Percentiles rank a stretch among this genome's conserved stretches.
phyloP scores from a whole-genome alignment of 1,140 invertebrate genomes.

The Brachionus plicatilis region DNA sequence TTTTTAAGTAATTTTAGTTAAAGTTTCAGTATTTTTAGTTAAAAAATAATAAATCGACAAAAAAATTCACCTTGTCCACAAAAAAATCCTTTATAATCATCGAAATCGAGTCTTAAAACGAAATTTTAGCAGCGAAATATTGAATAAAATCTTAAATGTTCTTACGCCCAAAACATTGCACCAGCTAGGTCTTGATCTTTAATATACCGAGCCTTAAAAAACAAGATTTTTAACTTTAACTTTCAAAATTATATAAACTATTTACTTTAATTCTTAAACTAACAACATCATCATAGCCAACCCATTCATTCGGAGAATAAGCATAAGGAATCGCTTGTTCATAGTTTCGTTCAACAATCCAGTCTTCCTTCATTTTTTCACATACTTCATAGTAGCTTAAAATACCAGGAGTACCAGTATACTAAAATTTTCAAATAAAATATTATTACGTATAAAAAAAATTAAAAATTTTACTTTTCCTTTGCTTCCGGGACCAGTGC shows the following conservation, averaged over 20 bases:
- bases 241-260: not conserved
- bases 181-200: conserved; percentile 23
- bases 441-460: not conserved
- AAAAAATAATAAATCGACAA: no score
- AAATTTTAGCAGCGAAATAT: not conserved
- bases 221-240: not conserved
- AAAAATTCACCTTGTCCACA: conserved; percentile 29
- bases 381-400: conserved; percentile 78
- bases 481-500: conserved; percentile 64
- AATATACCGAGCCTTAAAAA: conserved; percentile 67
- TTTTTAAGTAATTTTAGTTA: no score
- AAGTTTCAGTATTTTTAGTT: no score
- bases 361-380: not conserved
- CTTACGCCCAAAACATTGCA: conserved; percentile 57
- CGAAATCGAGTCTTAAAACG: conserved; percentile 42
- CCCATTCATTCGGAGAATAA: conserved; percentile 79
- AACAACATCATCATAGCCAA: conserved; percentile 78
- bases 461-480: not conserved
- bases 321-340: conserved; percentile 64
- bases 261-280: conserved; percentile 44
- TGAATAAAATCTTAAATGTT: not conserved
- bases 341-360: not conserved
- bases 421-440: conserved; percentile 62
- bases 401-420: conserved; percentile 80
- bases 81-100: conserved; percentile 33